Percentiles rank a stretch among this genome's conserved stretches.
These are phyloP conservation scores for Hippasteria phrygiana DNA, from an alignment of 53 echinoderm and acorn worm species.

Conservation along the genomic window DNA sequence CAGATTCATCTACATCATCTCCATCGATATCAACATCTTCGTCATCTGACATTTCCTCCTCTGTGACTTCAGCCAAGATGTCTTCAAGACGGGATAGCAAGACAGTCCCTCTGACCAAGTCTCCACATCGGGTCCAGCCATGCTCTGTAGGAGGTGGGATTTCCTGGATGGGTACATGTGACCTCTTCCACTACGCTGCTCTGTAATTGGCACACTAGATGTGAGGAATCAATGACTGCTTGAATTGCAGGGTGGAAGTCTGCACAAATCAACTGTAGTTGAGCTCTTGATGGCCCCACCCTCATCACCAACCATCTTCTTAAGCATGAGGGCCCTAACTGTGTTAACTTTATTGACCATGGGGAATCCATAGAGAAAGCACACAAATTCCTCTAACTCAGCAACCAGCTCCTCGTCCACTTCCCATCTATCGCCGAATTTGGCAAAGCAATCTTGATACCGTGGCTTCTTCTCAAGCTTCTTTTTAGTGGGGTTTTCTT, in stretches of 20 bases:
- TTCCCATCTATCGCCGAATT: slow-evolving; percentile 11
- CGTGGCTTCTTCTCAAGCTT: slow-evolving; percentile 42
- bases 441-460: slow-evolving; percentile 35
- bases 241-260: slow-evolving; percentile 46
- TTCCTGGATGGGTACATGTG: slow-evolving; percentile 36
- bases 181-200: slow-evolving; percentile 38
- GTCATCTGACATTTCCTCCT: too few relatives aligned
- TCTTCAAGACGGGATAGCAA: too few relatives aligned
- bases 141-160: slow-evolving; percentile 19
- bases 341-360: neutral
- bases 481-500: slow-evolving; percentile 1
- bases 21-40: too few relatives aligned
- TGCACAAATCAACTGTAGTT: slow-evolving; percentile 37
- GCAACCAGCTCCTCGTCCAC: neutral
- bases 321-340: slow-evolving; percentile 44
- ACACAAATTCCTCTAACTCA: slow-evolving; percentile 3
- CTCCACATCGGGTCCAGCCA: too few relatives aligned
- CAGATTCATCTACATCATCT: too few relatives aligned
- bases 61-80: too few relatives aligned
- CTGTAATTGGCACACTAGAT: slow-evolving; percentile 41
- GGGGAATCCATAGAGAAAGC: slow-evolving; percentile 15
- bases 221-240: slow-evolving; percentile 35
- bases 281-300: slow-evolving; percentile 18
- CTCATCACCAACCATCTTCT: slow-evolving; percentile 58
- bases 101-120: too few relatives aligned